Evolutionary conservation across 2,888 invertebrate species (phyloP), one percentile per base, ranked within the genome.

Genomic region (Brachylomia viminalis): DNA sequence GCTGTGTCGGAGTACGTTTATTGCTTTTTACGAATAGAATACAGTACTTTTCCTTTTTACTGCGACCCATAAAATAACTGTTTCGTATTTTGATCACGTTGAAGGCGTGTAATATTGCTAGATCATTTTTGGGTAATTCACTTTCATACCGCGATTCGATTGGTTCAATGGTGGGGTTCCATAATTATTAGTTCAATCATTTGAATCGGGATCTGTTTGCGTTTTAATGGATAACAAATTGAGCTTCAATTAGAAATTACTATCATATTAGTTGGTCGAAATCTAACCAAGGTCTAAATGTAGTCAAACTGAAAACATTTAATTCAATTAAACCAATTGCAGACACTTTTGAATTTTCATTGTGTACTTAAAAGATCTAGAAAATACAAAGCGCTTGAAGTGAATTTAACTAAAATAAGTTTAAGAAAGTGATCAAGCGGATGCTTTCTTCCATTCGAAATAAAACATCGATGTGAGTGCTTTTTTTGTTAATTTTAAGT

Each of bases 81-180:
- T 52, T 69, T 6, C 15, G 17, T 79, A 81, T 80, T 80, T 66
- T 20, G 52, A 62, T 72, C 85, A 82, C 82, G 81, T 74, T 64
- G 20, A 13, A 47, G 23, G 17, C 65, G 33, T 66, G 59, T 68
- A 68, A 68, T 75, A 71, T n/a, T 68, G 30, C 27, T 65, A 72
- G 59, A 81, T 70, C 17, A 72, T 80, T 85, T 71, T 72, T 71
- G 68, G 58, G 62, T 67, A 47, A 71, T 80, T 54, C 27, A 71
- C 67, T 72, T 79, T 71, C 30, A 64, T 33, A 33, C 52, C 33
- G 27, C 58, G 27, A 80, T 33, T 45, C 42, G 27, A 76, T 72
- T 52, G 54, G 49, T 66, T 45, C 52, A 52, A 69, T 47, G 62
- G 80, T 80, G 3, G 27, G n/a, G n/a, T n/a, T n/a, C n/a, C n/a